phyloP scores from a whole-genome alignment of 2,113 vertebrate species.

The Xenus cinereus region DNA sequence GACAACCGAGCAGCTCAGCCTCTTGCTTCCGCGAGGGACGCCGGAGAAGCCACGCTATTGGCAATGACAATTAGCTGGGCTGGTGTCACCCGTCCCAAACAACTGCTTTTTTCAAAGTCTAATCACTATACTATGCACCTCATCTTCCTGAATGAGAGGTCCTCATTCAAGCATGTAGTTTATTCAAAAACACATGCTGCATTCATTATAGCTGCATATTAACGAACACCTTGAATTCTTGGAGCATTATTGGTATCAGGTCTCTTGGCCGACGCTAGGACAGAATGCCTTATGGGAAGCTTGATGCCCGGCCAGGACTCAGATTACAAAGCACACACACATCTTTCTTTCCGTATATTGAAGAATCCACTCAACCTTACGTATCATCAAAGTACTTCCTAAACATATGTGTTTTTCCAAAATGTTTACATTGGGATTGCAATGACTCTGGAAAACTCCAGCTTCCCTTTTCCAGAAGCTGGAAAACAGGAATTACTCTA shows the following conservation, averaged over 20 bases:
- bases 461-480: background rate
- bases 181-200: constrained; percentile 41
- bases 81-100: background rate
- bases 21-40: background rate
- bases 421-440: background rate
- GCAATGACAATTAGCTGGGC: background rate
- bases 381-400: constrained; percentile 9
- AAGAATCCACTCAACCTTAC: background rate
- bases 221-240: constrained; percentile 55
- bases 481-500: background rate
- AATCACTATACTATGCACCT: background rate
- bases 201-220: constrained; percentile 52
- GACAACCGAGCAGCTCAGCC: background rate
- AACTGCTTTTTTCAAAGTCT: constrained; percentile 18
- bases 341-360: background rate
- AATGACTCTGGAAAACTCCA: background rate
- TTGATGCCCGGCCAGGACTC: constrained; percentile 39
- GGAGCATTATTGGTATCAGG: constrained; percentile 10
- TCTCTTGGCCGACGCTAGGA: constrained; percentile 34
- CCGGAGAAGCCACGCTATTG: background rate
- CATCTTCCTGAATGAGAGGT: constrained; percentile 45
- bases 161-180: constrained; percentile 26
- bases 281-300: constrained; percentile 1
- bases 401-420: background rate
- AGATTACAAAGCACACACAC: constrained; percentile 21